Base-by-base conservation (phyloP, 1,140 invertebrate species). In the Dreissena polymorpha region DNA sequence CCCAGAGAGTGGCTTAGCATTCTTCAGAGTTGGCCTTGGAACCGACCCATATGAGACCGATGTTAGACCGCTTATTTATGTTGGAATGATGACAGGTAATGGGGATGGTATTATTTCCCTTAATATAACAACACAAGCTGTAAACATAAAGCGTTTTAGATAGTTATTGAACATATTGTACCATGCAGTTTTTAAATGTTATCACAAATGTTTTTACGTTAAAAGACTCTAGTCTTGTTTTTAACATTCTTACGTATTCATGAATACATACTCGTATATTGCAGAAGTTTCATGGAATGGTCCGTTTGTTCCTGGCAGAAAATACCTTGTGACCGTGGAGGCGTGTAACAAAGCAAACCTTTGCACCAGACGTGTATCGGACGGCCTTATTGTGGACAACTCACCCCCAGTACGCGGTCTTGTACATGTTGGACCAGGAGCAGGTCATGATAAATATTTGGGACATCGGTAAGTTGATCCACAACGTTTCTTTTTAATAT, bases 381-480 rank as follows among this genome's bases (percentile, higher is more conserved):
- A 57, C 53, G 51, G 76, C 39, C 51, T 79, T 69, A 27, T 68
- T 25, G 27, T 68, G n/a, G 64, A 68, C 67, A 25, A 67, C 55
- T 79, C 64, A 3, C 50, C 65, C 18, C 51, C 64, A 25, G 16
- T 79, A 25, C 18, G 0, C 23, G 51, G 64, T 69, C 27, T 39
- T 53, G 55, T 79, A 16, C 50, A 68, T 13, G 71, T 72, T 14
- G 87, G 87, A 39, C 71, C 25, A 39, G 53, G 60, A 21, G 68
- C 57, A 14, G 21, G 14, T 16, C 79, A 87, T 68, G 13, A 25
- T 21, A 75, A 53, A 83, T 87, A 85, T 63, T 23, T 71, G 49
- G 49, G 74, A 76, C 70, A 85, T 25, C 70, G 49, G 86, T 86
- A 80, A 14, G 51, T 51, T 16, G 27, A 39, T 39, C 39, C 8